phyloP scores from a whole-genome alignment of 2,797 vertebrate genomes.

The Cottoperca gobio region DNA sequence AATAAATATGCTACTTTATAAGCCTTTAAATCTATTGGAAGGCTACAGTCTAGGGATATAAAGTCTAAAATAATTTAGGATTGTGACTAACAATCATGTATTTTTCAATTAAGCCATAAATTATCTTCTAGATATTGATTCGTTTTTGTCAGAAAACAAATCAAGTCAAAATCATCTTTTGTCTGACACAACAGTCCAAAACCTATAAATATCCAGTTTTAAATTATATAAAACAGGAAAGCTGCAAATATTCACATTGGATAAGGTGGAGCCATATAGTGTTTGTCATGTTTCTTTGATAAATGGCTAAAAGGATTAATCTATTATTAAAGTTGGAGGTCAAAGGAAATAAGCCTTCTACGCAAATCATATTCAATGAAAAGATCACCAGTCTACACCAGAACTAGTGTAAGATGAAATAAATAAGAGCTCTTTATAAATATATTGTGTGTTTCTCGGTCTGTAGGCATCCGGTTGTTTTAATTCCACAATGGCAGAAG shows the following conservation, averaged over 20 bases:
- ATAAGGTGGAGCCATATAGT: too few species aligned
- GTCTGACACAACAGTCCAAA: background rate
- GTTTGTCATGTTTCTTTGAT: background rate
- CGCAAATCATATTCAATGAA: background rate
- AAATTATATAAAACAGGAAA: background rate
- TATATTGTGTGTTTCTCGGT: background rate
- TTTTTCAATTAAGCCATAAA: background rate
- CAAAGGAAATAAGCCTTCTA: background rate
- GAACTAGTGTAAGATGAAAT: background rate
- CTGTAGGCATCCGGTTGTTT: constrained; percentile 9
- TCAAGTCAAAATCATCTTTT: too few species aligned
- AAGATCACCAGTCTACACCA: background rate
- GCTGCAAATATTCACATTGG: background rate
- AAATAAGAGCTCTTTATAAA: too few species aligned
- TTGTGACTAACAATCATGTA: background rate
- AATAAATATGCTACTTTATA: background rate
- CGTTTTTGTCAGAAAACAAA: background rate
- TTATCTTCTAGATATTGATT: background rate
- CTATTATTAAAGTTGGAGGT: background rate
- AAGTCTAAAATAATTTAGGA: background rate
- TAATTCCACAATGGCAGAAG: constrained; percentile 84
- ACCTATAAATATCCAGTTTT: background rate
- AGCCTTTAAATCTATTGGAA: background rate
- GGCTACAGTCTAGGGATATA: background rate
- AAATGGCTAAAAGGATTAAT: background rate